phyloP scores from a whole-genome alignment of 1,140 invertebrate genomes.

The Anastrepha obliqua region DNA sequence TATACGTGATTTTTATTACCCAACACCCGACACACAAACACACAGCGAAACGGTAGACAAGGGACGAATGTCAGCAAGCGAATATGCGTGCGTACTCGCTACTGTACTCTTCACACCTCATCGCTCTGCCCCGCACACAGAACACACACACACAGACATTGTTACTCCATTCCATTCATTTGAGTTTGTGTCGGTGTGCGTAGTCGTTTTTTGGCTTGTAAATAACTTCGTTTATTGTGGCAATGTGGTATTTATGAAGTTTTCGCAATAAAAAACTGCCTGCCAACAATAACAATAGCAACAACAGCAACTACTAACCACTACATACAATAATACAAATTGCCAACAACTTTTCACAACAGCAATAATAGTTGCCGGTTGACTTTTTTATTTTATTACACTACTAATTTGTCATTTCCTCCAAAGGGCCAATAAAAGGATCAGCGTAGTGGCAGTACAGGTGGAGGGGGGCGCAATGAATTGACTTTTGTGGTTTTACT shows the following conservation, averaged over 20 bases:
- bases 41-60: neutral
- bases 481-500: neutral
- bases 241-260: constrained; percentile 47
- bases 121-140: neutral
- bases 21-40: constrained; percentile 12
- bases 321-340: constrained; percentile 22
- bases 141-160: too few relatives aligned
- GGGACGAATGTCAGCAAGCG: constrained; percentile 3
- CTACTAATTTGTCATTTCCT: constrained; percentile 57
- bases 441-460: neutral
- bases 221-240: constrained; percentile 21
- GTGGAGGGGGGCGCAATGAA: neutral
- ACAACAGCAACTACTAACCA: neutral
- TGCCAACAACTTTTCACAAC: constrained; percentile 47
- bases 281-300: constrained; percentile 26
- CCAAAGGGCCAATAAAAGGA: constrained; percentile 40
- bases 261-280: constrained; percentile 40
- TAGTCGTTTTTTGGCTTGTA: neutral
- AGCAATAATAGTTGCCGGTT: constrained; percentile 36
- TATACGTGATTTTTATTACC: constrained; percentile 49
- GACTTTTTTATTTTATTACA: constrained; percentile 55
- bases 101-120: neutral
- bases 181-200: too few relatives aligned
- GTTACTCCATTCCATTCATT: neutral
- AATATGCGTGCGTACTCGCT: constrained; percentile 30